Evolutionary conservation across 2,888 invertebrate genomes (phyloP), one percentile per base, ranked within the genome.

Genomic region (Tetragnatha montana): DNA sequence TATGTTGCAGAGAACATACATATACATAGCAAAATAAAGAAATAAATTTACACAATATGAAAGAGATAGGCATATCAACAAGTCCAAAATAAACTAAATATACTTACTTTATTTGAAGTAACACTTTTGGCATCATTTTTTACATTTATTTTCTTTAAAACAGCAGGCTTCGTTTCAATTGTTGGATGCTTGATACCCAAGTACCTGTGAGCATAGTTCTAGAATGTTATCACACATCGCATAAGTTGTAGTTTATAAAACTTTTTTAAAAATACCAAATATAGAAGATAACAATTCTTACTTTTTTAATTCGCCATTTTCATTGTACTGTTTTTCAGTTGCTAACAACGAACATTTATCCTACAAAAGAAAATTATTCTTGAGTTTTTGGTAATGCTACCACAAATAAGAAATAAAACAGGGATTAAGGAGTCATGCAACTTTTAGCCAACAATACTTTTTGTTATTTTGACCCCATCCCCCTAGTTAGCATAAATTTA

Each of bases 121-220:
- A 60, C 6, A 21, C 8, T 60, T 49, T 80, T 84, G 0, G 51
- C 8, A 69, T 84, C 88, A 19, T 35, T 80, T 17, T 80, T 89
- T n/a, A 19, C 68, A 35, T 70, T 71, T 17, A 69, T 19, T 81
- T 76, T 84, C n/a, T 71, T 84, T 17, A 89, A 60, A 81, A 47
- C 10, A 50, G 88, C 84, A 10, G 75, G 21, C 69, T 84, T 74
- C 12, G 80, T 84, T 75, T 84, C 69, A 35, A 89, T n/a, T 51
- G 74, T 78, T 22, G 88, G 80, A 35, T 89, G 81, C 22, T 88
- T 88, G 22, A 89, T 89, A 6, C 71, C 88, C 49, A 70, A 70
- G 51, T 75, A 84, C n/a, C 82, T 88, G 75, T 12, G 12, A 22
- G 17, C 10, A 60, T 8, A 60, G 17, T 35, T 35, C 35, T 2